These are phyloP conservation scores for Tubulanus polymorphus DNA, from an alignment of 2,888 invertebrate species.

Conservation along the genomic window DNA sequence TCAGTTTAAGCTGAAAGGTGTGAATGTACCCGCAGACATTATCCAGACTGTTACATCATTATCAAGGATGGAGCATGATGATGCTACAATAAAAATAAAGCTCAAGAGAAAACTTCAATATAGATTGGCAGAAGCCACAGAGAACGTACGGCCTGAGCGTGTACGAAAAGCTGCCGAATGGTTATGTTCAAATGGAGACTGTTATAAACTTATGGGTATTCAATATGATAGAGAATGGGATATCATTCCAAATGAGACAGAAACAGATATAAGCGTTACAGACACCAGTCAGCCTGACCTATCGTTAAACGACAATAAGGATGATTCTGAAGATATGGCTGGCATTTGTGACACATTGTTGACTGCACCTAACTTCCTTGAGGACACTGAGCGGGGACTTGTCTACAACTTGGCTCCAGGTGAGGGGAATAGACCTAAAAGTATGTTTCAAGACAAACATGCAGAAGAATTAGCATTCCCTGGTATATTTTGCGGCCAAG, in stretches of 20 bases:
- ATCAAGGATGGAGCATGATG: constrained; percentile 19
- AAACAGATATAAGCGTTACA: no score
- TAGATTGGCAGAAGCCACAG: constrained; percentile 11
- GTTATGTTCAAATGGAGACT: constrained; percentile 9
- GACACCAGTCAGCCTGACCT: no score
- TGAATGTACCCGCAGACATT: constrained; percentile 37
- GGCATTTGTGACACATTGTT: not conserved
- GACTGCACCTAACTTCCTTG: not conserved
- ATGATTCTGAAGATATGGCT: not conserved
- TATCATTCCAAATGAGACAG: no score
- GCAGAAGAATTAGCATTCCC: not conserved
- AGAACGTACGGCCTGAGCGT: constrained; percentile 18
- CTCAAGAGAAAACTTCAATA: not conserved
- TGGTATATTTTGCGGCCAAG: not conserved
- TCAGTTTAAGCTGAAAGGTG: constrained; percentile 23
- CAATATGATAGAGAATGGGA: not conserved
- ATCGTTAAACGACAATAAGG: not conserved
- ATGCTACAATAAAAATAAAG: not conserved
- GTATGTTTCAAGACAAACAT: not conserved
- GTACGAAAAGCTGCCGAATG: constrained; percentile 19
- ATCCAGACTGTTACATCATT: constrained; percentile 23
- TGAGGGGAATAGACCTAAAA: not conserved
- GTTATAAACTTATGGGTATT: not conserved
- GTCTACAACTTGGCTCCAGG: not conserved
- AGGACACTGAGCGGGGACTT: not conserved